Conservation (phyloP, 2,888 invertebrate genomes). For the Lepidocyrtinus sp. region DNA sequence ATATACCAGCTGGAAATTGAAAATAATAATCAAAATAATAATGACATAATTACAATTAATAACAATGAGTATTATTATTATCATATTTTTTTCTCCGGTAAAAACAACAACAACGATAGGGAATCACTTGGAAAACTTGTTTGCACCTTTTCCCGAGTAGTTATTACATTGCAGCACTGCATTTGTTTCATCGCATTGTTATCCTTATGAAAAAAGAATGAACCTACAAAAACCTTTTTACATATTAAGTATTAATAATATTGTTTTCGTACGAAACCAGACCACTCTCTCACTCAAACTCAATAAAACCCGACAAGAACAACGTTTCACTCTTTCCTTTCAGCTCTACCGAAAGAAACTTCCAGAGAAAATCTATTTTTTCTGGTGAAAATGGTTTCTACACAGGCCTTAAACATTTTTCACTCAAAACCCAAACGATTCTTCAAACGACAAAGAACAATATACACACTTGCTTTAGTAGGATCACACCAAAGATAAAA, state of each 20-base stretch:
- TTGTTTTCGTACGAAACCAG: slow-evolving; percentile 15
- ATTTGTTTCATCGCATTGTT: not conserved
- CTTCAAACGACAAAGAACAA: slow-evolving; percentile 16
- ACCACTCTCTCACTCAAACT: slow-evolving; percentile 18
- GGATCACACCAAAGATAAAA: slow-evolving; percentile 28
- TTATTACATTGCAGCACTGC: slow-evolving; percentile 21
- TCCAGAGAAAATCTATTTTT: not conserved
- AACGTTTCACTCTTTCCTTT: slow-evolving; percentile 9
- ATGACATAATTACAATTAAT: slow-evolving; percentile 38
- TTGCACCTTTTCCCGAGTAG: slow-evolving; percentile 60
- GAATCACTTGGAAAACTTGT: not conserved
- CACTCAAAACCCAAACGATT: not conserved
- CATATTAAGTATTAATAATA: slow-evolving; percentile 1
- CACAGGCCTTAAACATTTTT: slow-evolving; percentile 12
- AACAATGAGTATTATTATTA: slow-evolving; percentile 38
- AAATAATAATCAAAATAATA: slow-evolving; percentile 27
- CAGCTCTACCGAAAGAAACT: not conserved
- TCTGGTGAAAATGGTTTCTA: not conserved
- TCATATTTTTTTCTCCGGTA: not conserved
- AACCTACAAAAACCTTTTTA: slow-evolving; percentile 14
- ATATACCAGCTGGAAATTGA: slow-evolving; percentile 33
- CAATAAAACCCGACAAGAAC: slow-evolving; percentile 13
- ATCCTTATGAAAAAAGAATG: not conserved
- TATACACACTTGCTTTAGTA: slow-evolving; percentile 19
- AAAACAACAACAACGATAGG: not conserved